Evolutionary conservation across 2,888 invertebrate species (phyloP).

Genomic region (Oscheius sp.): DNA sequence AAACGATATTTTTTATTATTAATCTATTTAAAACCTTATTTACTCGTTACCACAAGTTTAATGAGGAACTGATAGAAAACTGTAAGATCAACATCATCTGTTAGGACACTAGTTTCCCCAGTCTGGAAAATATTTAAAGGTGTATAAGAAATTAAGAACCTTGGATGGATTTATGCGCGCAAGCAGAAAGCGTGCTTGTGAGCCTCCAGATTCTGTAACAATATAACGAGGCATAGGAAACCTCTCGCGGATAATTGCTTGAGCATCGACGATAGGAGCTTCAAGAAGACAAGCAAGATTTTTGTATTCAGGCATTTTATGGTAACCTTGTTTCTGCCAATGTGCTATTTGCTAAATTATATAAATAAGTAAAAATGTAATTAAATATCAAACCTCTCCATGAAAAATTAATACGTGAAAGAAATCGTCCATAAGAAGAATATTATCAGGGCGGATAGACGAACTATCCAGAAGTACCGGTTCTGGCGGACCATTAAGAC

Average conservation of each 20-base stretch:
- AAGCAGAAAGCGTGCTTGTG: constrained; percentile 72
- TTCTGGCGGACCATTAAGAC: constrained; percentile 68
- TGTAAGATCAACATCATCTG: constrained; percentile 98
- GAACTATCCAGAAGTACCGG: constrained; percentile 96
- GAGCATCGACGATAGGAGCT: constrained; percentile 80
- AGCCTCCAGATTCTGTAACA: constrained; percentile 90
- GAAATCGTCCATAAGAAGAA: constrained; percentile 98
- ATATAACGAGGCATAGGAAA: constrained; percentile 99
- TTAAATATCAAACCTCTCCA: constrained; percentile 76
- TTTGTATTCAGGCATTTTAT: constrained; percentile 95
- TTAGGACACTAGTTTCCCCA: constrained; percentile 93
- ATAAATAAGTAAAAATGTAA: too few species aligned
- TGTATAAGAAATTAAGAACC: constrained; percentile 99
- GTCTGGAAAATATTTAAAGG: constrained; percentile 84
- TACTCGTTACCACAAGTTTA: constrained; percentile 96
- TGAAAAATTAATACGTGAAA: constrained; percentile 99
- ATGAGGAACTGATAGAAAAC: constrained; percentile 99
- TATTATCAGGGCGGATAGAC: constrained; percentile 94
- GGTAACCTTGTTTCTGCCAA: constrained; percentile 93
- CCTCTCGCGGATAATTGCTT: constrained; percentile 84
- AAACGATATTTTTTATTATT: too few species aligned
- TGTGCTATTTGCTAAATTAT: constrained; percentile 94
- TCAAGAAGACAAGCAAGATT: constrained; percentile 93
- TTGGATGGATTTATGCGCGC: constrained; percentile 99
- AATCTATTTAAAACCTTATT: too few species aligned